These are phyloP conservation scores for Casuarius casuarius DNA, from an alignment of 2,113 vertebrate species.

Conservation along the genomic window DNA sequence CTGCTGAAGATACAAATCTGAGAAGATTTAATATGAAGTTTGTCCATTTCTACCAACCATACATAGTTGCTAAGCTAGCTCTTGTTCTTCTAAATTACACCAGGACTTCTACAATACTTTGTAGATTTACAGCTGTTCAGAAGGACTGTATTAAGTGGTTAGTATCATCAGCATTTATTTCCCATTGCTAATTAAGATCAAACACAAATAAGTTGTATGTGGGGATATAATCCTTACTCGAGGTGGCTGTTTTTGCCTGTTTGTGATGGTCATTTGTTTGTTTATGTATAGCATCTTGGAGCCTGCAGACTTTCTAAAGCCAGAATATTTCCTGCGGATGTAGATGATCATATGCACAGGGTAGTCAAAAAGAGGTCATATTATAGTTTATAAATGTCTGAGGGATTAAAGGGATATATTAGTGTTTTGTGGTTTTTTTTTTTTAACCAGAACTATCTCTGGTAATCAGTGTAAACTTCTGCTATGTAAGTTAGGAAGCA, in stretches of 20 bases:
- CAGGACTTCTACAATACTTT: background rate
- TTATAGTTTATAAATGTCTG: background rate
- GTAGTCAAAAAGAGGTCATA: background rate
- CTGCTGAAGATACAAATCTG: background rate
- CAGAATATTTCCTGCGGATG: background rate
- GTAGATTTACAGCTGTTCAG: background rate
- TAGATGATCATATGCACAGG: background rate
- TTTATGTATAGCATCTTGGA: background rate
- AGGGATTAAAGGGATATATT: too few species aligned
- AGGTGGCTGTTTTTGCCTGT: background rate
- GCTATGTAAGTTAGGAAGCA: background rate
- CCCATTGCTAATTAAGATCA: background rate
- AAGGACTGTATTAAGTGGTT: background rate
- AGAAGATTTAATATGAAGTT: background rate
- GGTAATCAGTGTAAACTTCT: background rate
- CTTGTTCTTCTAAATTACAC: background rate
- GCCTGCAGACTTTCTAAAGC: background rate
- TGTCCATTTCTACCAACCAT: background rate
- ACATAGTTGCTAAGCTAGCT: background rate
- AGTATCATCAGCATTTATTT: background rate
- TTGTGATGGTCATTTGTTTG: background rate
- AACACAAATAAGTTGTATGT: background rate
- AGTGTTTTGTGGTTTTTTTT: too few species aligned
- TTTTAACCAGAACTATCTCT: too few species aligned
- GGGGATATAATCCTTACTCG: background rate